Conservation (phyloP, 2,888 invertebrate genomes). For the Caenorhabditis plicata region DNA sequence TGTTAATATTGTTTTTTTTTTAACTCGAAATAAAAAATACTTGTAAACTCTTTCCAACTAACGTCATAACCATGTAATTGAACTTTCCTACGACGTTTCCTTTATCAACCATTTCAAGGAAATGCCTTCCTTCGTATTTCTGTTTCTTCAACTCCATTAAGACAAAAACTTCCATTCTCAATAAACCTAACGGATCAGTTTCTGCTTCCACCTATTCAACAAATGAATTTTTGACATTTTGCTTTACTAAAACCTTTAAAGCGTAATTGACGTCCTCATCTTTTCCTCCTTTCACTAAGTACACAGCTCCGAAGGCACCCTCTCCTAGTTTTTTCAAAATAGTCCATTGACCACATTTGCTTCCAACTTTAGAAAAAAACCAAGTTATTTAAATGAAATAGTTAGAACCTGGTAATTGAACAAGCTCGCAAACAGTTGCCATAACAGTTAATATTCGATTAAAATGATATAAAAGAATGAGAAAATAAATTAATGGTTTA, state of each 20-base stretch:
- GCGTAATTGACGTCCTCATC: slow-evolving; percentile 39
- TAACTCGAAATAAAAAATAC: background rate
- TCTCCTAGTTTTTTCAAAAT: slow-evolving; percentile 47
- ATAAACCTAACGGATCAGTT: slow-evolving; percentile 47
- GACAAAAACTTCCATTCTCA: slow-evolving; percentile 63
- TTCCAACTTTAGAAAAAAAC: too few relatives aligned
- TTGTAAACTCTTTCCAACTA: slow-evolving; percentile 49
- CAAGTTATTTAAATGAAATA: too few relatives aligned
- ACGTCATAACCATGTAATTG: slow-evolving; percentile 59
- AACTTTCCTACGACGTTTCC: slow-evolving; percentile 50
- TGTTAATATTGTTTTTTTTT: background rate
- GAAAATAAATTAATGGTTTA: too few relatives aligned
- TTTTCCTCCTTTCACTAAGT: slow-evolving; percentile 35
- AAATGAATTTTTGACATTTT: background rate
- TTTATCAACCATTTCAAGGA: slow-evolving; percentile 57
- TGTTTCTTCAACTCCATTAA: slow-evolving; percentile 50
- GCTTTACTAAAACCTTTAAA: slow-evolving; percentile 24
- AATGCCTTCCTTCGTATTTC: slow-evolving; percentile 53
- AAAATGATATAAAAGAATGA: too few relatives aligned
- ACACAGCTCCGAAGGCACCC: slow-evolving; percentile 53
- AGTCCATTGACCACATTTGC: slow-evolving; percentile 40
- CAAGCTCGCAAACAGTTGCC: slow-evolving; percentile 32
- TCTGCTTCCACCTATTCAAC: slow-evolving; percentile 45
- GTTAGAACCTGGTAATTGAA: slow-evolving; percentile 32
- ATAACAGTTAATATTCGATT: too few relatives aligned